Base-by-base conservation (phyloP, 1,140 invertebrate genomes). In the Stegodyphus dumicola region DNA sequence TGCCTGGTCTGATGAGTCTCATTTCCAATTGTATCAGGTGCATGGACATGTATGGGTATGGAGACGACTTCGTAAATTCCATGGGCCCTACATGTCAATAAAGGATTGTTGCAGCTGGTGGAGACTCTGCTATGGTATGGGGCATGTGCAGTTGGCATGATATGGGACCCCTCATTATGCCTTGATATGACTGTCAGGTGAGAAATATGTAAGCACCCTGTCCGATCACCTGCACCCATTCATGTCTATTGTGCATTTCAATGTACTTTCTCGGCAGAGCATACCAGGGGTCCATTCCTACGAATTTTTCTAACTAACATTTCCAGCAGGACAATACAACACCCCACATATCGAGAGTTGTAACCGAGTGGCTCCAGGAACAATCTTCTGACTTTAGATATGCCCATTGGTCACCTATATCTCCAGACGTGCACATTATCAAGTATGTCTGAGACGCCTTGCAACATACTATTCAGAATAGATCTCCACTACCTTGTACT, bases 1-100 rank as follows among this genome's bases (percentile, higher is more conserved):
- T 73, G 70, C 70, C 70, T 73, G 70, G 51, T 73, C 49, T 73
- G 70, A 73, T 49, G 6, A 73, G 70, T 73, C 49, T 51, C 7
- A 18, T 69, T 69, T 69, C 17, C 67, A 69, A 17, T 69, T 69
- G 67, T 5, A 73, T 73, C 51, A 3, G n/a, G 48, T 49, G 3
- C 17, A 73, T 73, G 70, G 70, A 69, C 67, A 17, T 2, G 49
- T 49, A 51, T 49, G 70, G 70, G 70, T 73, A 60, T 73, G 70
- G 33, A 73, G 70, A 73, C 7, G 6, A 73, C 49, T 6, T 52
- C 18, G 53, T 52, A 2, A 73, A 49, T 49, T n/a, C 48, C 48
- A 52, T 51, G 51, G 48, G 49, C n/a, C 51, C 49, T 52, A 9
- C 70, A 73, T 73, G 70, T 51, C 48, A 48, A 49, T 33, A 73